A percentile compares a stretch with the other conserved stretches of the same genome.
phyloP scores from a whole-genome alignment of 2,113 vertebrate genomes.

The Glaucomys volans region DNA sequence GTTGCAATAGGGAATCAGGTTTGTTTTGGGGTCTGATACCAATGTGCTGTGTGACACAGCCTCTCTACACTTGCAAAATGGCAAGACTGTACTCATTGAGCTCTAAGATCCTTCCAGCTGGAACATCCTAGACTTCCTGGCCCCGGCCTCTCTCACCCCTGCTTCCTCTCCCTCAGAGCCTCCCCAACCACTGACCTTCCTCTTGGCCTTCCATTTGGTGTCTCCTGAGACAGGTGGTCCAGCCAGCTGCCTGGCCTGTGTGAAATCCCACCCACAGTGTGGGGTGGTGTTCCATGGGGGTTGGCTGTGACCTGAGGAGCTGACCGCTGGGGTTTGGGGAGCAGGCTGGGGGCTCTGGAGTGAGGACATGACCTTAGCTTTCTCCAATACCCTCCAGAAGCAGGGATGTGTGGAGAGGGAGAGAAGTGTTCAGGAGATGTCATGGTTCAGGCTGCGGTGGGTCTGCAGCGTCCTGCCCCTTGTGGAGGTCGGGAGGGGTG shows the following conservation, averaged over 20 bases:
- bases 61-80: conserved; percentile 32
- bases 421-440: background rate
- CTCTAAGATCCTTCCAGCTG: conserved; percentile 28
- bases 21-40: background rate
- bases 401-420: background rate
- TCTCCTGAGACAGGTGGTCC: conserved; percentile 78
- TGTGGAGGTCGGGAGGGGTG: background rate
- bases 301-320: conserved; percentile 59
- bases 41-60: conserved; percentile 1
- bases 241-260: conserved; percentile 77
- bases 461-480: conserved; percentile 58
- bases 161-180: conserved; percentile 61
- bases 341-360: background rate
- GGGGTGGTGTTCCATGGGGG: background rate
- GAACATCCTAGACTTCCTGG: conserved; percentile 53
- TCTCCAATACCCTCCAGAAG: background rate
- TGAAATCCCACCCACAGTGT: conserved; percentile 73
- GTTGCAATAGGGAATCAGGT: background rate
- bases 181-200: conserved; percentile 61
- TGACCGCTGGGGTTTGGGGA: conserved; percentile 25
- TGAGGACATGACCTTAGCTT: background rate
- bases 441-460: conserved; percentile 56
- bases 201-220: conserved; percentile 70
- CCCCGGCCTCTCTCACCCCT: conserved; percentile 24
- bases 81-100: background rate